Percentiles rank a stretch among this genome's conserved stretches.
Conservation (phyloP, 2,113 vertebrate species). For the Syrrhaptes paradoxus region DNA sequence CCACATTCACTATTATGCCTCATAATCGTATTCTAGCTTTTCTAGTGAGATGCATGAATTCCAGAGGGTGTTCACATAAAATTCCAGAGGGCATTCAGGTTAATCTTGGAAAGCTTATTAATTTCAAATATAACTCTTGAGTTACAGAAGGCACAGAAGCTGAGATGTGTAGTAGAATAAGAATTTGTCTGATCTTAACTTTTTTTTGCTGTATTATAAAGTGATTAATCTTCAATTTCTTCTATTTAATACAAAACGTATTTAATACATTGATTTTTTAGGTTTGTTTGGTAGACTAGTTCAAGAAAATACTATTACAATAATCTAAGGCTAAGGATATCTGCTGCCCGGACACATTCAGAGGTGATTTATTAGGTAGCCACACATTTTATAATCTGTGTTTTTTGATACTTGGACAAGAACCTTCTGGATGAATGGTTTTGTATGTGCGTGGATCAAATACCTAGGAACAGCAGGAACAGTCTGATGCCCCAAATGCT, state of each 20-base stretch:
- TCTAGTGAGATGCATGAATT: background rate
- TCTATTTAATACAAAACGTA: background rate
- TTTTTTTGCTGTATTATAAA: background rate
- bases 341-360: background rate
- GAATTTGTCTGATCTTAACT: background rate
- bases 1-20: background rate
- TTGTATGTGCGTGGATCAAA: background rate
- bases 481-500: background rate
- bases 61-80: background rate
- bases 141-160: background rate
- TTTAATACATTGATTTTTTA: background rate
- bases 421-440: background rate
- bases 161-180: background rate
- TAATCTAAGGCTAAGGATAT: background rate
- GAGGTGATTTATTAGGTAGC: background rate
- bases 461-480: background rate
- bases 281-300: background rate
- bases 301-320: background rate
- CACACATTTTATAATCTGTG: background rate
- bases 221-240: background rate
- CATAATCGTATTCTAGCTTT: background rate
- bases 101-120: background rate
- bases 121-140: background rate
- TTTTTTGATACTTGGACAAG: background rate
- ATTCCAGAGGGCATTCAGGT: background rate